Evolutionary conservation across 2,888 invertebrate genomes (phyloP).

Genomic region (Protophormia terraenovae): DNA sequence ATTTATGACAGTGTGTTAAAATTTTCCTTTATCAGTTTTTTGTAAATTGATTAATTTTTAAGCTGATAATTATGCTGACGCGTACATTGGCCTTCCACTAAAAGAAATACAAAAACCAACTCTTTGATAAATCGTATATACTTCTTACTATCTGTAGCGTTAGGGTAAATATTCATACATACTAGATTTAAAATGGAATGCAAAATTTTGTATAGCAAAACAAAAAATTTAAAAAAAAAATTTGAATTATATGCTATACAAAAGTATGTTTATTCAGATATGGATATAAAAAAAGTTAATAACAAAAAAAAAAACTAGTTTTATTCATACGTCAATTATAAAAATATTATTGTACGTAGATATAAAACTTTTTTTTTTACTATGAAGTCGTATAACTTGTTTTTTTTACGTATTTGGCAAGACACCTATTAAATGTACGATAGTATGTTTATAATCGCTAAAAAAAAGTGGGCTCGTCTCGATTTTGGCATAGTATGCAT

Average conservation of each 20-base stretch:
- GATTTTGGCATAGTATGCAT: conserved; percentile 26
- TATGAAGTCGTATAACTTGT: conserved; percentile 71
- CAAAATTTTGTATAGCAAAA: not conserved
- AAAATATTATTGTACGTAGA: not conserved
- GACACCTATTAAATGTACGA: not conserved
- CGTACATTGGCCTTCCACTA: too few species aligned
- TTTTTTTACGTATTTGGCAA: conserved; percentile 47
- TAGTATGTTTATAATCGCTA: not conserved
- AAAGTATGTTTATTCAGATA: not conserved
- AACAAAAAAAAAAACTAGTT: not conserved
- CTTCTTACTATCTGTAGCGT: too few species aligned
- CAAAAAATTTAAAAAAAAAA: not conserved
- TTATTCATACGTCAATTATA: not conserved
- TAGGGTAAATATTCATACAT: too few species aligned
- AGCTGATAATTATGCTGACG: too few species aligned
- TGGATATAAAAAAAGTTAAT: not conserved
- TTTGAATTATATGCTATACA: not conserved
- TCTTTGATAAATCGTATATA: too few species aligned
- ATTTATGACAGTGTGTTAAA: too few species aligned
- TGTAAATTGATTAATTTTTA: too few species aligned
- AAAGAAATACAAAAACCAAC: too few species aligned
- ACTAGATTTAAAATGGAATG: too few species aligned
- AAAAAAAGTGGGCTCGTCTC: conserved; percentile 65
- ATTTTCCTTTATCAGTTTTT: too few species aligned
- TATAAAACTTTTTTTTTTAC: not conserved